Evolutionary conservation across 2,888 invertebrate species (phyloP), one percentile per base, ranked within the genome.

Genomic region (Crematogaster levior): DNA sequence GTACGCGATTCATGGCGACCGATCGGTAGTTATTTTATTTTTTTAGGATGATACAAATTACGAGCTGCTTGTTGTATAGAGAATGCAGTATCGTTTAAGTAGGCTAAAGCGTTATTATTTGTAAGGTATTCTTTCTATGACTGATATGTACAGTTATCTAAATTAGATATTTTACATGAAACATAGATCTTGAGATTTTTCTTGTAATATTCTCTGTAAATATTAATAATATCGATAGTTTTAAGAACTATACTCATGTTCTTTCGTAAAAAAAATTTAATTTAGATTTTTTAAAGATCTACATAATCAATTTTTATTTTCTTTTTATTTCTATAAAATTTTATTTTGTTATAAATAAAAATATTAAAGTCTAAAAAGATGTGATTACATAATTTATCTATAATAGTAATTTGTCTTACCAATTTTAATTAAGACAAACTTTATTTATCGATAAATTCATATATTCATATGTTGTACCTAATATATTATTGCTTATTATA

Each of bases 1-100:
- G 27, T 60, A 60, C 40, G 27, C 56, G 40, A 58, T 43, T 56
- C 56, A 27, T 34, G 56, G 21, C 30, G 43, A 65, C 5, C 27
- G 75, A 66, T 56, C 9, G 56, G 30, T 24, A 66, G 4, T 65
- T 34, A n/a, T 63, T 65, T 77, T 66, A 43, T 77, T 77, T 51
- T n/a, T 27, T 43, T 43, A 43, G 43, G 1, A 66, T 27, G 7
- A 21, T 30, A 53, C 18, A 27, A 40, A 51, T 30, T 1, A 24
- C 15, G 75, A 30, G 30, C 53, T 65, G 12, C 9, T 53, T 66
- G 24, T 4, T 21, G 21, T 6, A 37, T 37, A 18, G 18, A 66
- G 21, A 53, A 30, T 2, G 65, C 30, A 24, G 24, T 24, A 60
- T 37, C 34, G 46, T 34, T 77, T 43, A 56, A 68, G 30, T 30